Percentiles rank a stretch among this genome's conserved stretches.
Evolutionary conservation across 2,888 invertebrate genomes (phyloP).

Genomic region (Drosophila anomelani): DNA sequence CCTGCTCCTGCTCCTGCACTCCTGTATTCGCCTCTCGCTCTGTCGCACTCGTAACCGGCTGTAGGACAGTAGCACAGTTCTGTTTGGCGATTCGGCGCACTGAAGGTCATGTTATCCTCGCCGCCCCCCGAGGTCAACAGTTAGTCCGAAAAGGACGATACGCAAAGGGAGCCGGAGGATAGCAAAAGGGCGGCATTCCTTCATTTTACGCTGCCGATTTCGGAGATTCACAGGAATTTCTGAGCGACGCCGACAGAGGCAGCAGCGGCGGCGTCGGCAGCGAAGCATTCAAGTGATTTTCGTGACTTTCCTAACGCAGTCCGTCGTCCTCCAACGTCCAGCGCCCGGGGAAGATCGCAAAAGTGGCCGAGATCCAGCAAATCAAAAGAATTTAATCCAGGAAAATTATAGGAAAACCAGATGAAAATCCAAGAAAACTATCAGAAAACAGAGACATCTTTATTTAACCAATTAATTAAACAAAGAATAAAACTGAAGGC

Average conservation of each 20-base stretch:
- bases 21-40: neutral
- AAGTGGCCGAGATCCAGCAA: neutral
- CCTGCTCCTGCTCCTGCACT: neutral
- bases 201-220: constrained; percentile 13
- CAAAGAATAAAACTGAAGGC: no score
- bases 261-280: constrained; percentile 14
- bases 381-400: neutral
- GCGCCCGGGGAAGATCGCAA: constrained; percentile 25
- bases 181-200: constrained; percentile 29
- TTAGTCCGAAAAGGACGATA: constrained; percentile 18
- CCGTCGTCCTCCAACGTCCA: constrained; percentile 35
- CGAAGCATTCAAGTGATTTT: constrained; percentile 35
- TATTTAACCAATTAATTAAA: no score
- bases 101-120: constrained; percentile 9
- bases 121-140: constrained; percentile 41
- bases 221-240: constrained; percentile 17
- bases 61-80: constrained; percentile 31
- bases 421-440: neutral
- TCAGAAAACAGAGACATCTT: no score
- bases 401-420: neutral
- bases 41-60: neutral
- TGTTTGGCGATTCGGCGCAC: constrained; percentile 41
- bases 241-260: constrained; percentile 24
- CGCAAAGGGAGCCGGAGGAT: neutral
- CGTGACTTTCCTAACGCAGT: constrained; percentile 19